Evolutionary conservation across 2,888 invertebrate species (phyloP), one percentile per base, ranked within the genome.

Genomic region (Cylindroiulus punctatus): DNA sequence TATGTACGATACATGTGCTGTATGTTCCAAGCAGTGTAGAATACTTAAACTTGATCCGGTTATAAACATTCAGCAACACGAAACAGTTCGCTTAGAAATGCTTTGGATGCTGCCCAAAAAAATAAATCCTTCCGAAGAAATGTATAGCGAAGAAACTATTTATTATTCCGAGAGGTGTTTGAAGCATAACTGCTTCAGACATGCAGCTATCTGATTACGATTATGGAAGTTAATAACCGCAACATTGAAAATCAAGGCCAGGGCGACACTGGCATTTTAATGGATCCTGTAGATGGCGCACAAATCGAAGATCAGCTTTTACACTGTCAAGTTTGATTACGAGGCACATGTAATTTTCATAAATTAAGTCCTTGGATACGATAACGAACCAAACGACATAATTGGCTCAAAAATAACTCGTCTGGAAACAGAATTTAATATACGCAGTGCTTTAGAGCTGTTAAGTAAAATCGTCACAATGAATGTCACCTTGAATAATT

Each of bases 221-320:
- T 76, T 76, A 76, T 76, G 26, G 26, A 22, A 26, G 76, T 76
- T 76, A 76, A 76, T 76, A 76, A 76, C 76, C 76, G 76, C 76
- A 76, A 76, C 52, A 52, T 52, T 52, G 52, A n/a, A 52, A 76
- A 76, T 76, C 76, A 76, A 76, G 76, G 76, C 76, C 76, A 76
- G 30, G 76, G 76, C 30, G 30, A 76, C 3, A 30, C 30, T 22
- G 22, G 57, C 8, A 22, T 65, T 65, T 65, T 65, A 65, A 65
- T 8, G 12, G 22, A 19, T 7, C 57, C 57, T 76, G 7, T 12
- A 76, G 76, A 30, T 76, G 76, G 76, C 76, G 76, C 30, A 2
- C 30, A 30, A 26, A 76, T 30, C 57, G 19, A 57, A 10, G 22
- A 65, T 65, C 22, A 10, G 26, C 22, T 65, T 57, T 65, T 65